Evolutionary conservation across 2,888 invertebrate genomes (phyloP).

Genomic region (Vannuccia rotundouncinata): DNA sequence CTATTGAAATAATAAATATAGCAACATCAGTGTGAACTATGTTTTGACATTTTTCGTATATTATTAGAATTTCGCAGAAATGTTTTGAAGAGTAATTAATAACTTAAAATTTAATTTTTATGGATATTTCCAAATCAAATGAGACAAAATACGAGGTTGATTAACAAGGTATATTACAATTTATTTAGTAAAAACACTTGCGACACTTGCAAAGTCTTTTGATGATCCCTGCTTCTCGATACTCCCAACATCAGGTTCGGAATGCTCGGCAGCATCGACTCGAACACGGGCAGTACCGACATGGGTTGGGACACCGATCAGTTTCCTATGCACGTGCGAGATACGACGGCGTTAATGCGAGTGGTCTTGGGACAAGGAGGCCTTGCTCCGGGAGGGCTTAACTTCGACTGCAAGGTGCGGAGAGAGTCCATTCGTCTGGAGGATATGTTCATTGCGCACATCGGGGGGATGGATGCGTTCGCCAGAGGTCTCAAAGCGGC

Average conservation of each 20-base stretch:
- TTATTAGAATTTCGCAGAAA: too few species aligned
- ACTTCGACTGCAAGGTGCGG: conserved; percentile 60
- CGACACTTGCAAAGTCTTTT: conserved; percentile 59
- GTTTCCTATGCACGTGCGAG: conserved; percentile 60
- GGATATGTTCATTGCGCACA: conserved; percentile 60
- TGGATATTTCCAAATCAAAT: too few species aligned
- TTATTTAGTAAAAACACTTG: conserved; percentile 63
- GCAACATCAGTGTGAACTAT: too few species aligned
- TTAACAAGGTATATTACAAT: too few species aligned
- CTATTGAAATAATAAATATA: too few species aligned
- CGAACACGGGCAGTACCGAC: conserved; percentile 59
- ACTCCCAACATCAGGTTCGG: conserved; percentile 63
- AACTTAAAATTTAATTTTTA: too few species aligned
- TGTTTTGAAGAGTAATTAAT: too few species aligned
- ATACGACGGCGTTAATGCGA: conserved; percentile 62
- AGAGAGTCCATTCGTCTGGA: conserved; percentile 60
- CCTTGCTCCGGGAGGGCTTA: conserved; percentile 62
- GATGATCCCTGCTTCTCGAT: conserved; percentile 60
- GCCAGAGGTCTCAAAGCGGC: conserved; percentile 62
- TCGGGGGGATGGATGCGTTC: conserved; percentile 61
- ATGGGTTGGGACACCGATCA: conserved; percentile 60
- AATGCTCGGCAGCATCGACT: conserved; percentile 62
- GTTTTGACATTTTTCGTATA: too few species aligned
- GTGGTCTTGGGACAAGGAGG: conserved; percentile 59
- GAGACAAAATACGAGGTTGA: too few species aligned